These are phyloP conservation scores for Sesia bembeciformis DNA, from an alignment of 2,888 invertebrate genomes.

Conservation along the genomic window DNA sequence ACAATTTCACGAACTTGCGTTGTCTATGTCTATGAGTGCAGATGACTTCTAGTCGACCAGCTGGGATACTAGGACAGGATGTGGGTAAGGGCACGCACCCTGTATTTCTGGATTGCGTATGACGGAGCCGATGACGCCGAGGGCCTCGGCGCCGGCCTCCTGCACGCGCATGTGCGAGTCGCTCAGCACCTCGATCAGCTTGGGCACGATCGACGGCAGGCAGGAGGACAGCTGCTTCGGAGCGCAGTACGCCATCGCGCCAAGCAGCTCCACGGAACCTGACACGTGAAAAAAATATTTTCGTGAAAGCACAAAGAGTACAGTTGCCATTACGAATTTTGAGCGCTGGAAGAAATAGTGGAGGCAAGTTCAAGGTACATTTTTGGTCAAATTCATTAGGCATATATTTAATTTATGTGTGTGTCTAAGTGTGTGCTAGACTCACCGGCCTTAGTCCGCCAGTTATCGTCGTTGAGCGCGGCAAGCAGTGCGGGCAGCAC, in stretches of 20 bases:
- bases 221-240: constrained; percentile 99
- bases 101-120: constrained; percentile 99
- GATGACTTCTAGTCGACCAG: too few relatives aligned
- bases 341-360: too few relatives aligned
- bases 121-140: constrained; percentile 97
- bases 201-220: constrained; percentile 97
- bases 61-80: too few relatives aligned
- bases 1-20: too few relatives aligned
- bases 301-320: too few relatives aligned
- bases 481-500: constrained; percentile 94
- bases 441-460: constrained; percentile 93
- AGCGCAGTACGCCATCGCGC: constrained; percentile 99
- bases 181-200: constrained; percentile 95
- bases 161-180: constrained; percentile 98
- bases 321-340: too few relatives aligned
- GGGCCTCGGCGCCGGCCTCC: constrained; percentile 95
- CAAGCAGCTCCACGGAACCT: constrained; percentile 90
- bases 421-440: constrained; percentile 35
- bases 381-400: too few relatives aligned
- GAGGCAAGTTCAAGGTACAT: too few relatives aligned
- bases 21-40: too few relatives aligned
- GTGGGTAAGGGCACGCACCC: constrained; percentile 46
- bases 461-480: constrained; percentile 97
- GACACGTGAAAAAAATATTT: too few relatives aligned
- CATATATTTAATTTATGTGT: not conserved